Evolutionary conservation across 2,113 vertebrate genomes (phyloP).

Genomic region (Cynocephalus volans): DNA sequence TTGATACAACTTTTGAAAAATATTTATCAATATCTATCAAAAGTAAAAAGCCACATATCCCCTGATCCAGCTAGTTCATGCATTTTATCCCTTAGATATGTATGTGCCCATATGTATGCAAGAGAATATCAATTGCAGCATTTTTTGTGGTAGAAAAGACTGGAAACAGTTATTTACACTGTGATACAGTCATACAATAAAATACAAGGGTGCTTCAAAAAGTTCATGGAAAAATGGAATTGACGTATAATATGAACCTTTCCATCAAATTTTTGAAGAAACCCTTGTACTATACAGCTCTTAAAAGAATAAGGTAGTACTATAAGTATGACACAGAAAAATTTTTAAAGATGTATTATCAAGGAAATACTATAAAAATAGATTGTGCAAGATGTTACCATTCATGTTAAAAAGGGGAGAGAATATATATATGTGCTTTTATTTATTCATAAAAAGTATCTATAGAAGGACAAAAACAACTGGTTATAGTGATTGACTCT

Average conservation of each 20-base stretch:
- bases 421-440: neutral
- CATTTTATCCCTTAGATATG: neutral
- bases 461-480: neutral
- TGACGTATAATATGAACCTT: too few species aligned
- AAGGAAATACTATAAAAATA: neutral
- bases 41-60: neutral
- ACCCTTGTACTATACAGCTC: neutral
- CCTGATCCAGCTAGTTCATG: neutral
- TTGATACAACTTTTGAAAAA: too few species aligned
- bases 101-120: neutral
- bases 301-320: neutral
- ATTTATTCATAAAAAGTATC: neutral
- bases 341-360: neutral
- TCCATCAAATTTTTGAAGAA: too few species aligned
- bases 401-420: neutral
- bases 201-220: too few species aligned
- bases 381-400: neutral
- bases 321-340: neutral
- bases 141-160: neutral
- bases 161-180: neutral
- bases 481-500: neutral
- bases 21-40: too few species aligned
- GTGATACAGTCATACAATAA: neutral
- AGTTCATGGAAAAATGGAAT: too few species aligned
- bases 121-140: neutral